Evolutionary conservation across 2,113 vertebrate species (phyloP).

Genomic region (Peucedramus taeniatus): DNA sequence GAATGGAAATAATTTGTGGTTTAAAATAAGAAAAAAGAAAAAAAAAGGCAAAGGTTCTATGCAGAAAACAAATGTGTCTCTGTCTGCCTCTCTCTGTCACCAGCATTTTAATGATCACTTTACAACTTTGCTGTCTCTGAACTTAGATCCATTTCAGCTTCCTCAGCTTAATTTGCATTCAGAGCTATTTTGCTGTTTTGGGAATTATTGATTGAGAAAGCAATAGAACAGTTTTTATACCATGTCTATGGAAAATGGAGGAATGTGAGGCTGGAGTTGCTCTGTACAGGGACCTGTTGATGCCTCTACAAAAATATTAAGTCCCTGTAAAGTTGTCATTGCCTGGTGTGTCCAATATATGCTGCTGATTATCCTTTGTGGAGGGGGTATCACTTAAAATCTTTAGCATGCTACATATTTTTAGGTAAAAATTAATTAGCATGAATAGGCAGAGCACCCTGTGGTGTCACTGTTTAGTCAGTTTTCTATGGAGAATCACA

Average conservation of each 20-base stretch:
- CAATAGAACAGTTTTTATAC: neutral
- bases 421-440: slow-evolving; percentile 3
- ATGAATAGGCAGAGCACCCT: neutral
- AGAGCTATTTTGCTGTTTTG: neutral
- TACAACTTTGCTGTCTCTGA: neutral
- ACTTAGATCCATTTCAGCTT: neutral
- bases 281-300: neutral
- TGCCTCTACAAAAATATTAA: neutral
- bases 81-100: neutral
- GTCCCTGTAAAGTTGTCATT: neutral
- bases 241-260: neutral
- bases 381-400: neutral
- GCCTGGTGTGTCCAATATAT: neutral
- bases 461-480: slow-evolving; percentile 49
- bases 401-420: neutral
- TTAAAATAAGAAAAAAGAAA: neutral
- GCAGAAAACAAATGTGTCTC: neutral
- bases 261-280: neutral
- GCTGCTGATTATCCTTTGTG: neutral
- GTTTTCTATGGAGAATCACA: neutral
- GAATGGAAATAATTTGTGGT: neutral
- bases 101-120: neutral
- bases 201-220: neutral
- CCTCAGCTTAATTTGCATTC: neutral
- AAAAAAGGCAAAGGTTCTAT: neutral